Evolutionary conservation across 2,888 invertebrate genomes (phyloP), one percentile per base, ranked within the genome.

Genomic region (Tetranychus truncatus): DNA sequence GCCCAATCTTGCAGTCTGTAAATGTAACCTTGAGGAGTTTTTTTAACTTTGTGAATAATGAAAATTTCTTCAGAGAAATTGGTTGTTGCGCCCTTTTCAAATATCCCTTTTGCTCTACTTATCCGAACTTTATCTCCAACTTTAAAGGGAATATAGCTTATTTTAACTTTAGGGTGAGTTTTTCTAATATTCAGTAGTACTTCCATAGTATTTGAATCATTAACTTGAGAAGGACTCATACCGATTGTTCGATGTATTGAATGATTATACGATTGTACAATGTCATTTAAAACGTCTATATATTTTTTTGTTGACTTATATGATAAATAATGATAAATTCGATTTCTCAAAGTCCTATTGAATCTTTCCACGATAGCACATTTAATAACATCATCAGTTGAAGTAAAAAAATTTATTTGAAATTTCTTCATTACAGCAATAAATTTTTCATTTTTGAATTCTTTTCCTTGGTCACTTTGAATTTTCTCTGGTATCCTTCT

Each of bases 371-470:
- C 69, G 1, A 20, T n/a, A 21, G 69, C 69, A 69, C 69, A 69
- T 69, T 69, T 15, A 80, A 81, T 75, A 80, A 71, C 77, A 80
- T 80, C 18, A 80, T 80, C 6, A 81, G 74, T 78, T 5, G 77
- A 78, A 8, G 34, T 46, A 45, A 79, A 79, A 77, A 77, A 79
- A 66, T 77, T 24, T 1, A 74, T 71, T 11, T 74, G 24, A 46
- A 71, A 45, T 15, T 71, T 71, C 15, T 75, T 66, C 66, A 75
- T 55, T 20, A 66, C 5, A 15, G 8, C 0, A 46, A 65, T 18
- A n/a, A 78, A 71, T 3, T 15, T 46, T 9, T n/a, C 18, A 71
- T 79, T 80, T 44, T 71, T 24, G 75, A 80, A 80, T 66, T 80
- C 79, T 11, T 21, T 77, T 46, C 78, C 78, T 76, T 78, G 73